Evolutionary conservation across 2,888 invertebrate species (phyloP), one percentile per base, ranked within the genome.

Genomic region (Drosophila fulvimacula): DNA sequence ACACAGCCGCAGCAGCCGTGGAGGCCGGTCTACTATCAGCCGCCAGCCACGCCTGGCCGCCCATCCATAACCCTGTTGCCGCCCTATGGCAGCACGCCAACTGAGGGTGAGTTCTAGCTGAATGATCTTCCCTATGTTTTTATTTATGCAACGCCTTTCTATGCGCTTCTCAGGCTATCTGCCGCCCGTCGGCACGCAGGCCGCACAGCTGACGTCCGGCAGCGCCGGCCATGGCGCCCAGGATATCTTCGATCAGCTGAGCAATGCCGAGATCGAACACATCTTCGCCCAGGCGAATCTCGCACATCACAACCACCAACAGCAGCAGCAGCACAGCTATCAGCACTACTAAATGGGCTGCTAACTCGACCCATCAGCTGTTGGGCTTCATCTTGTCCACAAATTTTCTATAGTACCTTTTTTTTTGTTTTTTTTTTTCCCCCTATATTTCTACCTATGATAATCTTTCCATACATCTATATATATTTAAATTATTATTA

Each of bases 21-120:
- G 89, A 86, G 71, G 63, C 91, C 91, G 0, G 69, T 90, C n/a
- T 81, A 82, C 48, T 88, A 85, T 3, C 77, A 83, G 64, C 84
- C 89, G 6, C 73, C 80, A 32, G 79, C 78, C 11, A 73, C 73
- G 38, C 58, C 79, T 15, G 79, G 78, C 51, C 90, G 91, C 4
- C 91, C 92, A 2, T 84, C 92, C 3, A 70, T 89, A 3, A 92
- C 92, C 1, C 76, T 92, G 44, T 65, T 88, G 73, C 92, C 92
- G 4, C 92, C 92, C 5, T 90, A 89, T 27, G 88, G 90, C 57
- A 83, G 75, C 19, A 69, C 78, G 30, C 91, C 90, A 21, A 76
- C 88, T 34, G 89, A 89, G 24, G 91, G 91, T 91, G 67, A 81
- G 75, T 55, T 1, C 34, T 11, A 27, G 44, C 1, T 5, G 24